Evolutionary conservation across 2,113 vertebrate genomes (phyloP), one percentile per base, ranked within the genome.

Genomic region (Rhabdomys dilectus): DNA sequence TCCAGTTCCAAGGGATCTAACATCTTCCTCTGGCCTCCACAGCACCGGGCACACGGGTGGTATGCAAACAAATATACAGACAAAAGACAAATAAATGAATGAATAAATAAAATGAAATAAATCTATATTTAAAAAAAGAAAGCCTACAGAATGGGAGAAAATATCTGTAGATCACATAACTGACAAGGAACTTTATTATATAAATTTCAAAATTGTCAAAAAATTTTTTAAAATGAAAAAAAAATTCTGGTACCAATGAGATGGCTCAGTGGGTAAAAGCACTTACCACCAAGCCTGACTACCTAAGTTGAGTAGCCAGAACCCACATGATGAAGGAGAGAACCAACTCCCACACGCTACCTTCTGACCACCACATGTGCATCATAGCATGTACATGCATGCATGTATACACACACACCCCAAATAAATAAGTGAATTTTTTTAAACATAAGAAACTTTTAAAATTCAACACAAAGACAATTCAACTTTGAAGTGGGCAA

Each of bases 401-500:
- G 22, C 4, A 58, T 36, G 51, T 80, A 9, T 36, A 56, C 8
- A 36, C 21, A 22, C 80, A 39, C 36, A 60, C 56, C 1, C n/a
- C n/a, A 39, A 22, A 39, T n/a, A 62, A 58, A 29, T 29, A 62
- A 42, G 60, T 16, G 26, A 64, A 21, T 45, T 9, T 75, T 26
- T 76, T 45, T 45, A 24, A 73, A 73, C n/a, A 12, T 42, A 42
- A 75, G 17, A 39, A 56, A 53, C 51, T 80, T 78, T 29, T 53
- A 53, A 51, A 86, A 89, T 26, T 91, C 62, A 89, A 92, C 31
- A 92, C 81, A 81, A 94, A 86, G 29, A 48, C 42, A 86, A 68
- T 11, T 13, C 42, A 91, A 88, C 82, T 94, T 90, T 66, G 92
- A 92, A 95, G 78, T 73, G n/a, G 19, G 51, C n/a, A 88, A 84